Conservation (phyloP, 2,113 vertebrate species). For the Madoqua kirkii region DNA sequence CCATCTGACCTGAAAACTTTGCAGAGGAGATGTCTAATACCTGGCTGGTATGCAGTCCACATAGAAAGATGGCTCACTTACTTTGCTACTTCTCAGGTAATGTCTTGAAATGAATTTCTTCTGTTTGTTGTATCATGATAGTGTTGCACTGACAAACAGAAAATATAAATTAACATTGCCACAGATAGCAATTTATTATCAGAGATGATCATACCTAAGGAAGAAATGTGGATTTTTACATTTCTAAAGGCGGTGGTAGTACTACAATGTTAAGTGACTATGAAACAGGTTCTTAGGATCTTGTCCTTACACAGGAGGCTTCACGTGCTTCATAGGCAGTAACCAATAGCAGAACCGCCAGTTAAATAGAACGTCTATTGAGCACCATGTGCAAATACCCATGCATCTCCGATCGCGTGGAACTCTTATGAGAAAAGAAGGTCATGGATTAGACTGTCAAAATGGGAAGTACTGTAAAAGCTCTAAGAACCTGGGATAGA, state of each 20-base stretch:
- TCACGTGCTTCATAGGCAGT: background rate
- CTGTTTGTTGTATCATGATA: fast-evolving
- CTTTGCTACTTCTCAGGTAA: constrained; percentile 92
- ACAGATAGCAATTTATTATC: background rate
- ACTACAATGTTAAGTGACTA: background rate
- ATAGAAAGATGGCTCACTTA: constrained; percentile 92
- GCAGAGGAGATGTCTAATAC: constrained; percentile 90
- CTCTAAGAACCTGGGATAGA: background rate
- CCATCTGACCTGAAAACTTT: constrained; percentile 86
- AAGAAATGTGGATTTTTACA: background rate
- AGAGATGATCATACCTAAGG: background rate
- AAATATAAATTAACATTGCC: background rate
- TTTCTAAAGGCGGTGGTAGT: background rate
- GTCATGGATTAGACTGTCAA: background rate
- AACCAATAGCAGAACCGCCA: background rate
- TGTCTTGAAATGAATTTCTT: background rate
- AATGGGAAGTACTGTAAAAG: background rate
- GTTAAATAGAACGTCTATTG: background rate
- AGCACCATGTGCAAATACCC: background rate
- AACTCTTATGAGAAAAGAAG: background rate
- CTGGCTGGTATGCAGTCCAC: constrained; percentile 92
- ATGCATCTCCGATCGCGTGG: fast-evolving
- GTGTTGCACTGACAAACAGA: background rate
- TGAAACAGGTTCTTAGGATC: background rate
- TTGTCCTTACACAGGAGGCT: background rate